phyloP scores from a whole-genome alignment of 2,113 vertebrate species.

The Coryphaenoides rupestris region DNA sequence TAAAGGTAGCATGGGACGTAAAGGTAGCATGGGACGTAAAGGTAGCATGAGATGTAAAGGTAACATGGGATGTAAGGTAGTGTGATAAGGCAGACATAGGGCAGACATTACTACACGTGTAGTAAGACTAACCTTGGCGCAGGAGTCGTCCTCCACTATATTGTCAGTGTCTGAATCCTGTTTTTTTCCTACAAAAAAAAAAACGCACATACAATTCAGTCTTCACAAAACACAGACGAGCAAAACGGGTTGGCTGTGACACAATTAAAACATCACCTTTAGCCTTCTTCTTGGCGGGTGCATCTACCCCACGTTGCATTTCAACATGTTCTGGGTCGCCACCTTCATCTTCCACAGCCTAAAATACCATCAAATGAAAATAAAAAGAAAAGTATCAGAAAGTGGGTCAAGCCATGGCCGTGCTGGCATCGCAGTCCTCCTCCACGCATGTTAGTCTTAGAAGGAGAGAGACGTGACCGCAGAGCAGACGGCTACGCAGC shows the following conservation, averaged over 20 bases:
- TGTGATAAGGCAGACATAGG: too few relatives aligned
- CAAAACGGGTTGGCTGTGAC: background rate
- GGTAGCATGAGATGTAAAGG: too few relatives aligned
- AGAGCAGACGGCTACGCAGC: too few relatives aligned
- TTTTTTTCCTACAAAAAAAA: slow-evolving; percentile 79
- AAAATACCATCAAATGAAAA: slow-evolving; percentile 45
- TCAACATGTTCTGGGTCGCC: slow-evolving; percentile 91
- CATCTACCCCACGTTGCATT: slow-evolving; percentile 76
- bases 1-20: too few relatives aligned
- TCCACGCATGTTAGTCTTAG: too few relatives aligned
- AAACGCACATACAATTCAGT: background rate
- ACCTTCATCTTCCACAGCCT: slow-evolving; percentile 96
- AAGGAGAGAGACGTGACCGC: too few relatives aligned
- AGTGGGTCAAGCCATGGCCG: too few relatives aligned
- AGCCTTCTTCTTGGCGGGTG: slow-evolving; percentile 85
- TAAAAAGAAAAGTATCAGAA: background rate
- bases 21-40: too few relatives aligned
- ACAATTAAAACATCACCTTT: slow-evolving; percentile 79
- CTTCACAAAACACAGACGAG: background rate
- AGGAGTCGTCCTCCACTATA: slow-evolving; percentile 82
- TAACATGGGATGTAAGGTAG: too few relatives aligned
- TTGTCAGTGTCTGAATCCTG: slow-evolving; percentile 83
- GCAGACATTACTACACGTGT: background rate
- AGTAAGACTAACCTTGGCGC: slow-evolving; percentile 84
- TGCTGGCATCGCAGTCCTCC: too few relatives aligned